A percentile compares a stretch with the other conserved stretches of the same genome.
Evolutionary conservation across 2,113 vertebrate species (phyloP).

Genomic region (Mustelus asterias): DNA sequence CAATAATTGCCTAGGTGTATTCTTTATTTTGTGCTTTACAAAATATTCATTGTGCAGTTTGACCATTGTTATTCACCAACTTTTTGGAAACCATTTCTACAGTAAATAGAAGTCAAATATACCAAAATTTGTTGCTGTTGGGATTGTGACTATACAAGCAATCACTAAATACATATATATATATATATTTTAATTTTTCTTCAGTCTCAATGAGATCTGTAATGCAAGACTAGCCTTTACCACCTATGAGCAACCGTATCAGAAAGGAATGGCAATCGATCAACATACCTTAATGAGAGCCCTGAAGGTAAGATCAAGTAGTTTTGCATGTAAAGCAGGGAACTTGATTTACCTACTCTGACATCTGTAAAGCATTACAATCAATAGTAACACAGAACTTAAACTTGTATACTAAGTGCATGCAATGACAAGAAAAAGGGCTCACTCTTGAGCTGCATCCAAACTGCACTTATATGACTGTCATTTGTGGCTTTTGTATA

Average conservation of each 20-base stretch:
- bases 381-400: background rate
- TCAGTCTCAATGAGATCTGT: conserved; percentile 40
- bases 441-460: background rate
- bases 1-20: background rate
- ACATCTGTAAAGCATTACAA: background rate
- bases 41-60: background rate
- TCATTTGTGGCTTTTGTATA: background rate
- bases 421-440: background rate
- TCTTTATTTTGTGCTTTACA: background rate
- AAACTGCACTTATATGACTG: background rate
- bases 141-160: background rate
- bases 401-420: background rate
- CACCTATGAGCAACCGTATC: conserved; percentile 40
- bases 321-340: background rate
- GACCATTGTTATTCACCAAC: background rate
- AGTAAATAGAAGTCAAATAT: background rate
- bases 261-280: conserved; percentile 39
- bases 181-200: background rate
- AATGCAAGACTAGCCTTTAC: conserved; percentile 40
- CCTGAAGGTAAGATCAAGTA: conserved; percentile 40
- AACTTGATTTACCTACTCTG: background rate
- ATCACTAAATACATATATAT: background rate
- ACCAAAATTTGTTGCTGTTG: background rate
- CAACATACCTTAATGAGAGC: conserved; percentile 35
- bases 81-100: background rate